Evolutionary conservation across 2,888 invertebrate genomes (phyloP), one percentile per base, ranked within the genome.

Genomic region (Eristalis arbustorum): DNA sequence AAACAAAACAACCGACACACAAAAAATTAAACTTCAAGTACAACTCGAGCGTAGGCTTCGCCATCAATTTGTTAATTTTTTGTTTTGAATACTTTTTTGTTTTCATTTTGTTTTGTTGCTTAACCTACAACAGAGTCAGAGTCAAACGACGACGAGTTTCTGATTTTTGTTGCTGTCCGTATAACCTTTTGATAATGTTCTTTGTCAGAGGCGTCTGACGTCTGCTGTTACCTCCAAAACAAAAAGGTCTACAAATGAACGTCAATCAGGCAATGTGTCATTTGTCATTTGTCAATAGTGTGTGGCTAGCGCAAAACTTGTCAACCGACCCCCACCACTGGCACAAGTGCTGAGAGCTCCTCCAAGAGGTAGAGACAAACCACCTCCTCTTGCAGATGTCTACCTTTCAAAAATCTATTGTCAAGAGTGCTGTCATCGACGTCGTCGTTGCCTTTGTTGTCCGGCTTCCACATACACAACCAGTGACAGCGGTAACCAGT

Each of bases 21-120:
- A 63, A 76, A 68, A 67, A 67, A 61, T 68, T 34, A 49, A 37
- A 40, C 71, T 31, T 71, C 71, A 64, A 78, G 71, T 71, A 59
- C 71, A 66, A 31, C 23, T 72, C 42, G 31, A 40, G 61, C 56
- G 40, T 63, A 63, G 31, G 64, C 76, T 62, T 31, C 11, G 61
- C 18, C 18, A 56, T 63, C 49, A 49, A 49, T 66, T 5, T 14
- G 14, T 18, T 64, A 63, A 22, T 57, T 10, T n/a, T 57, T 31
- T 69, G 34, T 69, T 25, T 40, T 42, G 14, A 25, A 10, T 22
- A 61, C 23, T 42, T 10, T n/a, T 57, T 31, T 69, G 37, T 69
- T 25, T 40, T 42, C n/a, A 4, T 37, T 25, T 25, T 25, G 10
- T 22, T 71, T 40, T 63, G 3, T 25, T 68, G 23, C 68, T 49